Percentiles rank a stretch among this genome's conserved stretches.
phyloP scores from a whole-genome alignment of 1,140 invertebrate genomes.

The Drosophila melanogaster region Release_6_plus_ISO1_MT NC_004354.4:10106501-10107000 shows the following conservation, averaged over 20 bases:
- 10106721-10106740: conserved; percentile 33
- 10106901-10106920: conserved; percentile 24
- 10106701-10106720: conserved; percentile 3
- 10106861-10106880: conserved; percentile 48
- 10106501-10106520: background rate
- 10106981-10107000: conserved; percentile 10
- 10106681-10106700: conserved; percentile 15
- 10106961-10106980: conserved; percentile 52
- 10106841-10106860: conserved; percentile 28
- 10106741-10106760: conserved; percentile 17
- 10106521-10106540: too few relatives aligned
- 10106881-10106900: background rate
- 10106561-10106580: background rate
- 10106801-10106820: conserved; percentile 43
- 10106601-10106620: background rate
- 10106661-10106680: conserved; percentile 52
- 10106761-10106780: conserved; percentile 24
- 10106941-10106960: background rate
- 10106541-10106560: too few relatives aligned
- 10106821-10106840: conserved; percentile 47
- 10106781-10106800: conserved; percentile 19
- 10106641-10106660: conserved; percentile 15
- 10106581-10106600: background rate
- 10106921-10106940: background rate
- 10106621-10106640: conserved; percentile 15